A percentile compares a stretch with the other conserved stretches of the same genome.
These are phyloP conservation scores for Sitta europaea DNA, from an alignment of 2,113 vertebrate species.

Conservation along the genomic window DNA sequence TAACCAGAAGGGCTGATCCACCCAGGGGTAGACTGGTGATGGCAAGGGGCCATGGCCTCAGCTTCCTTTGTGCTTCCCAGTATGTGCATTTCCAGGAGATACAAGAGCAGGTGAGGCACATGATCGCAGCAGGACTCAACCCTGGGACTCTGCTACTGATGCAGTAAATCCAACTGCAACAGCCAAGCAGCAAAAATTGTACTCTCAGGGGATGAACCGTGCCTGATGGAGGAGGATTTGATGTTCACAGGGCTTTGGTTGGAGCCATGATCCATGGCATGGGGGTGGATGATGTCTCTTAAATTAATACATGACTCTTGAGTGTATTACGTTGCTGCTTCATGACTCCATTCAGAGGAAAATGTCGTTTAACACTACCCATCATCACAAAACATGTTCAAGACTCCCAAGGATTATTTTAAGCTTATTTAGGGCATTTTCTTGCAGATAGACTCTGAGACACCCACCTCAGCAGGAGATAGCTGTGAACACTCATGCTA, in stretches of 20 bases:
- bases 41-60: not conserved
- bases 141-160: not conserved
- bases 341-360: not conserved
- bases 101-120: not conserved
- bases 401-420: not conserved
- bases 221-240: not conserved
- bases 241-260: not conserved
- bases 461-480: not conserved
- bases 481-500: not conserved
- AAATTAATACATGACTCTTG: not conserved
- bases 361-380: not conserved
- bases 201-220: not conserved
- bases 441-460: not conserved
- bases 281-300: not conserved
- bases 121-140: not conserved
- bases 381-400: not conserved
- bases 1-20: constrained; percentile 55
- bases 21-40: not conserved
- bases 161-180: not conserved
- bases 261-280: not conserved
- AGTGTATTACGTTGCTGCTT: not conserved
- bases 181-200: not conserved
- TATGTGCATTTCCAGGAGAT: not conserved
- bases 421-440: not conserved
- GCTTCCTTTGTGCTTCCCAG: not conserved